Evolutionary conservation across 2,113 vertebrate genomes (phyloP).

Genomic region (Erythrolamprus reginae): DNA sequence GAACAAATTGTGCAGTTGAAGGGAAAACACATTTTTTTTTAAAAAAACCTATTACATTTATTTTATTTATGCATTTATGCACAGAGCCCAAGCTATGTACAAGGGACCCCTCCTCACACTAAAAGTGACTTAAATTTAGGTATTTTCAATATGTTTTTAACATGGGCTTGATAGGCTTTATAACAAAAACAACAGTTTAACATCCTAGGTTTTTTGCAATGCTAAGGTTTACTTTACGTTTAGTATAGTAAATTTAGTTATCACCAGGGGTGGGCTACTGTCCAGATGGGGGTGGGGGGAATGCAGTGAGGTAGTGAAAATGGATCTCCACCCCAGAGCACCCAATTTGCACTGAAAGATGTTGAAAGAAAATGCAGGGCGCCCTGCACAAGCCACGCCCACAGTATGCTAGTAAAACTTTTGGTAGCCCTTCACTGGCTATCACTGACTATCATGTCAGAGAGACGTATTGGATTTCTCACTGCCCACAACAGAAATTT

Average conservation of each 20-base stretch:
- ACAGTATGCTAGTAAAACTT: too few relatives aligned
- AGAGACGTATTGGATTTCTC: not conserved
- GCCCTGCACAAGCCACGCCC: too few relatives aligned
- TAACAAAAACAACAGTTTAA: not conserved
- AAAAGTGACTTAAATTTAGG: not conserved
- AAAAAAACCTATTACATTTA: not conserved
- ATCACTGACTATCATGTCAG: not conserved
- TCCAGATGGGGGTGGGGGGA: too few relatives aligned
- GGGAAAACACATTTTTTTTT: not conserved
- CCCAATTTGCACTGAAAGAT: too few relatives aligned
- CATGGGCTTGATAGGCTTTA: not conserved
- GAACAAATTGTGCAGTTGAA: not conserved
- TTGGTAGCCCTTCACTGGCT: too few relatives aligned
- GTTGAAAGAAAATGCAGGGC: too few relatives aligned
- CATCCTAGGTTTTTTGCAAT: not conserved
- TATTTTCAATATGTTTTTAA: rapidly evolving
- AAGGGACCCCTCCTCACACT: not conserved
- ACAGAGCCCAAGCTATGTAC: not conserved
- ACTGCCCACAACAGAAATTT: not conserved
- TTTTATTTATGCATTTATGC: not conserved
- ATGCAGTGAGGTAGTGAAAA: too few relatives aligned
- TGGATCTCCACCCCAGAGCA: too few relatives aligned
- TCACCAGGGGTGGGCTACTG: too few relatives aligned
- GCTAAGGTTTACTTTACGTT: not conserved
- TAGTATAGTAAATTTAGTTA: not conserved